Evolutionary conservation across 2,113 vertebrate species (phyloP).

Genomic region (Macroglossus sobrinus): DNA sequence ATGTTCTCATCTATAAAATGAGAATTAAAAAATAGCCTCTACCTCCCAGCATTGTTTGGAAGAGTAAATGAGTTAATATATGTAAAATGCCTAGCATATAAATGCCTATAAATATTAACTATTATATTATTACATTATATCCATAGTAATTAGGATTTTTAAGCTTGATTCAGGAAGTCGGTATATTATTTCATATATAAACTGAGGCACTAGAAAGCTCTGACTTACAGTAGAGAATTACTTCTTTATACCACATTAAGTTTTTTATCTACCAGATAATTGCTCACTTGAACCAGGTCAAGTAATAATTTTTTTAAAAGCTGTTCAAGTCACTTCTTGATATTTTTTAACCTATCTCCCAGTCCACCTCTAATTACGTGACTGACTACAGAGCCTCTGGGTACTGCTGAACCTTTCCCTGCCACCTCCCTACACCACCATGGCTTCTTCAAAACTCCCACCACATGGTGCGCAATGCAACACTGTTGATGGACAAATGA

Average conservation of each 20-base stretch:
- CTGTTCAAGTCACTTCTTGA: slow-evolving; percentile 5
- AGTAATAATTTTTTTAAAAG: slow-evolving; percentile 23
- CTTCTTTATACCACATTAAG: neutral
- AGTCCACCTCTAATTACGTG: neutral
- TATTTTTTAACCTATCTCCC: neutral
- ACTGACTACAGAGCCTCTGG: neutral
- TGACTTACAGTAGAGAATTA: neutral
- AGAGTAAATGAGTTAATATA: neutral
- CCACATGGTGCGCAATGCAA: neutral
- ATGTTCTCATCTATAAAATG: neutral
- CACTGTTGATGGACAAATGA: neutral
- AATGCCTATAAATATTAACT: neutral
- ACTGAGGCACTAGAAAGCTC: neutral
- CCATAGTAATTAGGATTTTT: neutral
- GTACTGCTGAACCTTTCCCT: neutral
- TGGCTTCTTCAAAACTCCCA: neutral
- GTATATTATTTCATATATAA: neutral
- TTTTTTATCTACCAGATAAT: neutral
- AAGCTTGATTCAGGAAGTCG: neutral
- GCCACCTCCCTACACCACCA: neutral
- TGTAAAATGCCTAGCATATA: neutral
- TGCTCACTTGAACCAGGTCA: neutral
- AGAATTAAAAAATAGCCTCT: neutral
- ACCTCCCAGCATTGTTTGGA: neutral
- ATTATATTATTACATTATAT: neutral